Conservation (phyloP, 2,888 invertebrate species). For the Chydorus sphaericus region DNA sequence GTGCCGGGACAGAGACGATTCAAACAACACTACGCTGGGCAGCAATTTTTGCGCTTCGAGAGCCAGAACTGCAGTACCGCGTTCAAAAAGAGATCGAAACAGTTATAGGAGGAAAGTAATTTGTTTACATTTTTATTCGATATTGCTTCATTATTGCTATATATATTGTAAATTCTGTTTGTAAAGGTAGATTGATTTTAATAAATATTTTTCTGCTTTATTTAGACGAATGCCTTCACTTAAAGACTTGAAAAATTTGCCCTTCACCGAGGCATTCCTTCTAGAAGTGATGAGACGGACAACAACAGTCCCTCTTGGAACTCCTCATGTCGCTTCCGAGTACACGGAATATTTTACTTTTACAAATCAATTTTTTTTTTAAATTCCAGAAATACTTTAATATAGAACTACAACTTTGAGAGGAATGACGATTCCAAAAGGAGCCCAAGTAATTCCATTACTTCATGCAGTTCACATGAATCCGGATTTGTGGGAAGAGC, state of each 20-base stretch:
- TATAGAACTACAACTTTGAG: conserved; percentile 64
- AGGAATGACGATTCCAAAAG: conserved; percentile 73
- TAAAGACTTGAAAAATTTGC: conserved; percentile 66
- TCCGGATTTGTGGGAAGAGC: conserved; percentile 70
- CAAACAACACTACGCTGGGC: conserved; percentile 80
- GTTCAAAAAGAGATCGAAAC: conserved; percentile 76
- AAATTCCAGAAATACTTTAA: too few relatives aligned
- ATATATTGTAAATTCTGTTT: too few relatives aligned
- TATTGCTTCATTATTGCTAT: too few relatives aligned
- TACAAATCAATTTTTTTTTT: too few relatives aligned
- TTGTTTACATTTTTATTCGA: too few relatives aligned
- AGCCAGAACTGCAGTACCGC: conserved; percentile 61
- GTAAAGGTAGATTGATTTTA: too few relatives aligned
- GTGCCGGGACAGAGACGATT: conserved; percentile 86
- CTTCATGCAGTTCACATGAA: conserved; percentile 85
- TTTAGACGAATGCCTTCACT: conserved; percentile 54
- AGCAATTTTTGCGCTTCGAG: conserved; percentile 69
- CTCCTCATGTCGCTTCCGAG: conserved; percentile 75
- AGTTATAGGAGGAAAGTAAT: conserved; percentile 37
- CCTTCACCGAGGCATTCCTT: conserved; percentile 73
- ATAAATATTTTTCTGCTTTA: too few relatives aligned
- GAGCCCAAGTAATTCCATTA: conserved; percentile 69
- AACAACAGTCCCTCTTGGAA: conserved; percentile 79
- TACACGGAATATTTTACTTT: conserved; percentile 49
- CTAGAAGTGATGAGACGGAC: conserved; percentile 71